Conservation (phyloP, 2,888 invertebrate species). For the Lasioglossum lativentre region DNA sequence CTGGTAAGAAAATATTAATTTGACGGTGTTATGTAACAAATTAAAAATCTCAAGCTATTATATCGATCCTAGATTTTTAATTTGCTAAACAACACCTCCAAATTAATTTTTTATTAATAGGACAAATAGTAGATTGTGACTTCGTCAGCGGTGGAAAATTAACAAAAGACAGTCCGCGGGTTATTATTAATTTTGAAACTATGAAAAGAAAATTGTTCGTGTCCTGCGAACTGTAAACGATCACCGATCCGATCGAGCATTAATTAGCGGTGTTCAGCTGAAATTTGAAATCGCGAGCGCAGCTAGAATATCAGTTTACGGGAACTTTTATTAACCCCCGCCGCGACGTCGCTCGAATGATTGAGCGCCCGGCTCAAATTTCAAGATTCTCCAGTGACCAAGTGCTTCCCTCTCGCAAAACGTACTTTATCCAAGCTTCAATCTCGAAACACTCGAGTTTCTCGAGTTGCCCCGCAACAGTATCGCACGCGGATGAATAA, state of each 20-base stretch:
- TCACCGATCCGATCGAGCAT: background rate
- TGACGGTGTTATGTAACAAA: too few species aligned
- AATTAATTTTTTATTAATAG: background rate
- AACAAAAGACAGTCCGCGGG: too few species aligned
- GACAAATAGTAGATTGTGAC: too few species aligned
- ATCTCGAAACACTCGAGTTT: slow-evolving; percentile 9
- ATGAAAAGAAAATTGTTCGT: background rate
- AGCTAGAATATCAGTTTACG: background rate
- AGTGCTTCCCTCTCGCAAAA: slow-evolving; percentile 16
- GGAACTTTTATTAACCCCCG: slow-evolving; percentile 2
- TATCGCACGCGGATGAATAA: background rate
- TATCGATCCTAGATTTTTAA: too few species aligned
- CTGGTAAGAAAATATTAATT: too few species aligned
- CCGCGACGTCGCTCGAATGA: background rate
- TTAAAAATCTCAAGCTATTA: too few species aligned
- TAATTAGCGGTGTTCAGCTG: background rate
- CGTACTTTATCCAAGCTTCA: background rate
- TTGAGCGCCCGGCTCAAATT: background rate
- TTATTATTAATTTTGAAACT: background rate
- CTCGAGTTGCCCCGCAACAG: background rate
- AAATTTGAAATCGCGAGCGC: background rate
- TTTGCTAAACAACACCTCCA: background rate
- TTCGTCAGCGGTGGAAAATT: too few species aligned
- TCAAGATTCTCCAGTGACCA: slow-evolving; percentile 8
- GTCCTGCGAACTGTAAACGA: background rate